Percentiles rank a stretch among this genome's conserved stretches.
phyloP scores from a whole-genome alignment of 2,113 vertebrate species.

The Albula glossodonta region DNA sequence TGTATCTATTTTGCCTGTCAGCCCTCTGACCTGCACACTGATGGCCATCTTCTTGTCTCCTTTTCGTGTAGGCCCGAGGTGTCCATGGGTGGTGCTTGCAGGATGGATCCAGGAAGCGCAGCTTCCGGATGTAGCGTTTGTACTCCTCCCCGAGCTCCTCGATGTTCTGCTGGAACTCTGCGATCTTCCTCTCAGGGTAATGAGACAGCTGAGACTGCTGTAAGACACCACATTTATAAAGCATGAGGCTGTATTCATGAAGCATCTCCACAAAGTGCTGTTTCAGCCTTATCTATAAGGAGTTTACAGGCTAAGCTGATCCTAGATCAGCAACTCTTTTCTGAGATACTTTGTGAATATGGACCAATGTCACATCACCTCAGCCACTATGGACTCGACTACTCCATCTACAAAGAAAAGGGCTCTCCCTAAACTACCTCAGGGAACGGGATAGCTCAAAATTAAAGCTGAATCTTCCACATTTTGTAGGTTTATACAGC shows the following conservation, averaged over 20 bases:
- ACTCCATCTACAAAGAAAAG: too few relatives aligned
- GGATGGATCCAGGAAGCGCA: conserved; percentile 67
- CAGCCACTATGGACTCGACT: too few relatives aligned
- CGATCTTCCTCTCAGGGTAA: conserved; percentile 78
- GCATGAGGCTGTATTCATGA: too few relatives aligned
- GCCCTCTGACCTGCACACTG: conserved; percentile 38
- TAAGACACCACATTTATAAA: neutral
- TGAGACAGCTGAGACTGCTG: conserved; percentile 78
- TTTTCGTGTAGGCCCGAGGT: conserved; percentile 70
- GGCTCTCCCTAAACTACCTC: too few relatives aligned
- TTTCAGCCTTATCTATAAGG: too few relatives aligned
- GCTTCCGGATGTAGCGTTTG: conserved; percentile 66
- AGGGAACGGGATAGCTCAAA: neutral
- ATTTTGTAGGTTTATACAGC: neutral
- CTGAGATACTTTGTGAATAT: too few relatives aligned
- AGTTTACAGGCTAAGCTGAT: too few relatives aligned
- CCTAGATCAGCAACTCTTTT: too few relatives aligned
- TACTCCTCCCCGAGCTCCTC: conserved; percentile 70
- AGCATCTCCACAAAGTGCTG: too few relatives aligned
- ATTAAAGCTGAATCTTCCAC: neutral
- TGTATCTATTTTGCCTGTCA: too few relatives aligned
- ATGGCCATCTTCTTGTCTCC: conserved; percentile 47
- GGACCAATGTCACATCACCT: too few relatives aligned
- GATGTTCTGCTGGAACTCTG: conserved; percentile 69
- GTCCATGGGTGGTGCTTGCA: conserved; percentile 74